Evolutionary conservation across 2,113 vertebrate species (phyloP).

Genomic region (Telmatochromis bifrenatus): DNA sequence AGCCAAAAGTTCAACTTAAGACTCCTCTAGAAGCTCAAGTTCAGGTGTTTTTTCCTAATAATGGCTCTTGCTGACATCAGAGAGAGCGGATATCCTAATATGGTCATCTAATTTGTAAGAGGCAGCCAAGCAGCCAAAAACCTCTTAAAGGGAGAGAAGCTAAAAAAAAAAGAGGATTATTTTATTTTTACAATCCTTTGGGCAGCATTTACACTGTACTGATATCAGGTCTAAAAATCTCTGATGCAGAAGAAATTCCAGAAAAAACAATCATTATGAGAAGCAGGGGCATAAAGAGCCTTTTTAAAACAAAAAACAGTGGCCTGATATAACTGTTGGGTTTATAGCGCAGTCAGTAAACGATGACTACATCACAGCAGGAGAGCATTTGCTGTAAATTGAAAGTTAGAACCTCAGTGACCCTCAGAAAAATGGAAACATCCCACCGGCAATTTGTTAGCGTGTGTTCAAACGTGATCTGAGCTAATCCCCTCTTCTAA

Average conservation of each 20-base stretch:
- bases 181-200: background rate
- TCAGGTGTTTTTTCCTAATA: background rate
- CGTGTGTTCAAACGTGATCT: constrained; percentile 9
- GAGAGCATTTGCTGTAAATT: background rate
- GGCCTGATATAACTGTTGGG: background rate
- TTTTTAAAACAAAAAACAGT: background rate
- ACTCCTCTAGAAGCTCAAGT: accelerated
- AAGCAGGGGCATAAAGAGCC: background rate
- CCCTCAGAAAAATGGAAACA: constrained; percentile 23
- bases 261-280: background rate
- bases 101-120: background rate
- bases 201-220: background rate
- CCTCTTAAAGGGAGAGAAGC: background rate
- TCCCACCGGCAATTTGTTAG: constrained; percentile 37
- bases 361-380: background rate
- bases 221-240: background rate
- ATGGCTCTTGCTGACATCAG: background rate
- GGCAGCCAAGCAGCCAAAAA: background rate
- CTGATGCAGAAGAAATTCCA: background rate
- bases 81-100: background rate
- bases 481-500: constrained; percentile 4
- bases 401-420: background rate
- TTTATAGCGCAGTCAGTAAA: background rate
- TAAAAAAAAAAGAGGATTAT: background rate
- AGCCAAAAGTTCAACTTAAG: background rate